These are phyloP conservation scores for Argya squamiceps DNA, from an alignment of 2,797 vertebrate species.

Conservation along the genomic window DNA sequence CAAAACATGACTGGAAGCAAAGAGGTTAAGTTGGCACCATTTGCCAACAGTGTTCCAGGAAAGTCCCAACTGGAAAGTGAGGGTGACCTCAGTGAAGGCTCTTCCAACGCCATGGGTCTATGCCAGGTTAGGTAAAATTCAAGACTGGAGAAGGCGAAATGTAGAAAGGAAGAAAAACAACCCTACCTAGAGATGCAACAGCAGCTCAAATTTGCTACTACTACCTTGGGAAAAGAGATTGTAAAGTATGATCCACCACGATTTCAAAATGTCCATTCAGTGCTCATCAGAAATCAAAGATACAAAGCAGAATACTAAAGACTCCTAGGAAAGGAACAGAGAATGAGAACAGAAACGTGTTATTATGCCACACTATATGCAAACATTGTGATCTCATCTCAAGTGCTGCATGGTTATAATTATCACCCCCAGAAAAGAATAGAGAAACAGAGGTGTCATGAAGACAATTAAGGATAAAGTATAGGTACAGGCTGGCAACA, in stretches of 20 bases:
- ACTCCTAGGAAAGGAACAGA: not conserved
- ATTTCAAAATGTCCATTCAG: not conserved
- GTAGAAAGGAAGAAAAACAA: not conserved
- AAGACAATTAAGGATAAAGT: not conserved
- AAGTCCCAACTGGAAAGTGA: not conserved
- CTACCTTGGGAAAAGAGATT: not conserved
- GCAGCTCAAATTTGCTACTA: not conserved
- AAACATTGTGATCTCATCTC: not conserved
- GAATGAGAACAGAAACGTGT: not conserved
- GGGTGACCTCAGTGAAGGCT: not conserved
- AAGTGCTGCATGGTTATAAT: not conserved
- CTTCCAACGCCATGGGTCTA: not conserved
- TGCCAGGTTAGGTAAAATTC: not conserved
- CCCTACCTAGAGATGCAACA: not conserved
- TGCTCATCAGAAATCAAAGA: not conserved
- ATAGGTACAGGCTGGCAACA: not conserved
- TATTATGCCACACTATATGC: not conserved
- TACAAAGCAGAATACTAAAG: not conserved
- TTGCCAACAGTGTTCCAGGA: not conserved
- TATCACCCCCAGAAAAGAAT: not conserved
- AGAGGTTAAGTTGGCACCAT: not conserved
- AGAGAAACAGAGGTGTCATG: not conserved
- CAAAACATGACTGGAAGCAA: rapidly evolving
- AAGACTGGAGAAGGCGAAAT: rapidly evolving
- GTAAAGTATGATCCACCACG: not conserved